Evolutionary conservation across 2,797 vertebrate species (phyloP).

Genomic region (Meriones psammophilus): DNA sequence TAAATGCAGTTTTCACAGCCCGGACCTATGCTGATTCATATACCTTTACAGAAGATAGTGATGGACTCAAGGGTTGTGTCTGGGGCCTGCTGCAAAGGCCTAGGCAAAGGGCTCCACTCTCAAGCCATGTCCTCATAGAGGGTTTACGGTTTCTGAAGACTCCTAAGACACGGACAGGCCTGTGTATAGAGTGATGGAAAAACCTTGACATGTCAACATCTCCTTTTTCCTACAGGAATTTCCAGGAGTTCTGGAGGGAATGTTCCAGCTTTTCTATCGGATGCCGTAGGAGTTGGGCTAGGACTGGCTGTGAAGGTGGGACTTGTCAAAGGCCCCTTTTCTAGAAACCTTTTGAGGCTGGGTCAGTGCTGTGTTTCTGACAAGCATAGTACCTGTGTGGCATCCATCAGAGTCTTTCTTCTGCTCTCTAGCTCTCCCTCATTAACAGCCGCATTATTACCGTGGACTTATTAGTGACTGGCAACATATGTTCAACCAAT

Average conservation of each 20-base stretch:
- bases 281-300: neutral
- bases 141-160: conserved; percentile 38
- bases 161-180: neutral
- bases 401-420: neutral
- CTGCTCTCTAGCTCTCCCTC: neutral
- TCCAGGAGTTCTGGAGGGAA: neutral
- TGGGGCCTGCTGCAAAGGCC: neutral
- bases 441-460: neutral
- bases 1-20: conserved; percentile 60
- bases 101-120: neutral
- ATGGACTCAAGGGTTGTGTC: neutral
- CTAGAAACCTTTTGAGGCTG: neutral
- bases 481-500: neutral
- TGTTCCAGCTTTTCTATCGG: neutral
- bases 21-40: conserved; percentile 57
- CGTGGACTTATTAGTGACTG: neutral
- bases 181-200: neutral
- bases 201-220: neutral
- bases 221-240: conserved; percentile 9
- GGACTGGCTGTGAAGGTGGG: neutral
- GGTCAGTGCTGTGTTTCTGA: neutral
- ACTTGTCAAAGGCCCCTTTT: neutral
- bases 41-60: neutral
- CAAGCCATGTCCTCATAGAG: neutral
- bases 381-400: neutral